Percentiles rank a stretch among this genome's conserved stretches.
Evolutionary conservation across 1,140 invertebrate genomes (phyloP).

Genomic region (Procambarus clarkii): DNA sequence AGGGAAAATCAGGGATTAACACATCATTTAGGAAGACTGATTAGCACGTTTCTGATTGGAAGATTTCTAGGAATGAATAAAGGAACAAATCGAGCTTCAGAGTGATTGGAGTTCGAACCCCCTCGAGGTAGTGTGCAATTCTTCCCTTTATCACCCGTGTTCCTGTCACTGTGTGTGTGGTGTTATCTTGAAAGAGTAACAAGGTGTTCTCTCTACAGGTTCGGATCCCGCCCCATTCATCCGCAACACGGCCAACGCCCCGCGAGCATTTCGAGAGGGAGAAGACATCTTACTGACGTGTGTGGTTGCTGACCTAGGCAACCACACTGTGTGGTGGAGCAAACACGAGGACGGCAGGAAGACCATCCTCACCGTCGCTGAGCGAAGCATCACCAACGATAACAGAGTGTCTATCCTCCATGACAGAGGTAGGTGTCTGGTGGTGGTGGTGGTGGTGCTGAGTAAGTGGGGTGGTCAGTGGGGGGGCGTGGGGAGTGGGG

Average conservation of each 20-base stretch:
- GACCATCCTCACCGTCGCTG: constrained; percentile 82
- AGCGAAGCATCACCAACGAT: constrained; percentile 83
- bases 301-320: constrained; percentile 82
- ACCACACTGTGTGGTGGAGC: constrained; percentile 84
- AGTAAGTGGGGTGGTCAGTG: not conserved
- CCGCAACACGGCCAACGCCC: constrained; percentile 58
- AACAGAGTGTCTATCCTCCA: constrained; percentile 83
- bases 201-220: not conserved
- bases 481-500: not conserved
- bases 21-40: no score
- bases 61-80: not conserved
- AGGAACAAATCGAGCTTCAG: not conserved
- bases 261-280: constrained; percentile 77
- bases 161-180: not conserved
- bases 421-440: constrained; percentile 77
- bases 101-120: not conserved
- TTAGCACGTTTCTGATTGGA: no score
- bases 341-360: constrained; percentile 80
- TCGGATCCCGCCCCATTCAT: constrained; percentile 51
- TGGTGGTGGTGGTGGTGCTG: not conserved
- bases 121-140: not conserved
- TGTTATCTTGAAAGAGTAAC: not conserved
- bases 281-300: constrained; percentile 86
- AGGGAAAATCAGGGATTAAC: no score
- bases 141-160: not conserved